Conservation (phyloP, 2,113 vertebrate genomes). For the Nibea albiflora region DNA sequence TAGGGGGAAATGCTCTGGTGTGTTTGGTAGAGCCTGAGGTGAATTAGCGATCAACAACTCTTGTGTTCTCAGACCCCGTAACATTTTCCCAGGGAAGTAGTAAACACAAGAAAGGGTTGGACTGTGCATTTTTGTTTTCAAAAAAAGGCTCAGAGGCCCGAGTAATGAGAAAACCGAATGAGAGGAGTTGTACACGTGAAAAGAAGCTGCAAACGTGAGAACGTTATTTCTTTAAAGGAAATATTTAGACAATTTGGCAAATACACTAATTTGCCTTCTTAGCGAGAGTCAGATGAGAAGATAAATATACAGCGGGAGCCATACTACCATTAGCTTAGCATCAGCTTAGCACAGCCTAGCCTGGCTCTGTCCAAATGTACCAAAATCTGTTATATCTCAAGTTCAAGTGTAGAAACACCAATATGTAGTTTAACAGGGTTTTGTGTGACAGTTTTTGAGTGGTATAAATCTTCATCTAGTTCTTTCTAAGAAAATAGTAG, state of each 20-base stretch:
- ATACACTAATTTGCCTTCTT: not conserved
- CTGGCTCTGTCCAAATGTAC: not conserved
- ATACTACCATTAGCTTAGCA: not conserved
- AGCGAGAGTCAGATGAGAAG: not conserved
- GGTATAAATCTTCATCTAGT: not conserved
- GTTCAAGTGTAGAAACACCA: not conserved
- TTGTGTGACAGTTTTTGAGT: too few relatives aligned
- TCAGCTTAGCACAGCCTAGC: not conserved
- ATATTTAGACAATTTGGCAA: not conserved
- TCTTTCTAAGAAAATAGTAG: not conserved
- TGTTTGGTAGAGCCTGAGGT: slow-evolving; percentile 61
- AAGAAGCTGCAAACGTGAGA: not conserved
- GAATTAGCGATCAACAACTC: slow-evolving; percentile 66
- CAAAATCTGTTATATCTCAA: not conserved
- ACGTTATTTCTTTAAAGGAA: not conserved
- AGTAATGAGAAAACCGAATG: slow-evolving; percentile 2
- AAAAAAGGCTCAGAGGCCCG: slow-evolving; percentile 1
- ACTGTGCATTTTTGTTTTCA: slow-evolving; percentile 6
- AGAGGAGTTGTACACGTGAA: slow-evolving; percentile 1
- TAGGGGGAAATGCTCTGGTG: slow-evolving; percentile 54
- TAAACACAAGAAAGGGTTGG: slow-evolving; percentile 39
- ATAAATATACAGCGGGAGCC: not conserved
- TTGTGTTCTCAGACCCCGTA: slow-evolving; percentile 60
- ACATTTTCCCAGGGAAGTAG: slow-evolving; percentile 75
- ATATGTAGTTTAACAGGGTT: too few relatives aligned